These are phyloP conservation scores for Apogon talboti DNA, from an alignment of 2,797 vertebrate genomes.

Conservation along the genomic window DNA sequence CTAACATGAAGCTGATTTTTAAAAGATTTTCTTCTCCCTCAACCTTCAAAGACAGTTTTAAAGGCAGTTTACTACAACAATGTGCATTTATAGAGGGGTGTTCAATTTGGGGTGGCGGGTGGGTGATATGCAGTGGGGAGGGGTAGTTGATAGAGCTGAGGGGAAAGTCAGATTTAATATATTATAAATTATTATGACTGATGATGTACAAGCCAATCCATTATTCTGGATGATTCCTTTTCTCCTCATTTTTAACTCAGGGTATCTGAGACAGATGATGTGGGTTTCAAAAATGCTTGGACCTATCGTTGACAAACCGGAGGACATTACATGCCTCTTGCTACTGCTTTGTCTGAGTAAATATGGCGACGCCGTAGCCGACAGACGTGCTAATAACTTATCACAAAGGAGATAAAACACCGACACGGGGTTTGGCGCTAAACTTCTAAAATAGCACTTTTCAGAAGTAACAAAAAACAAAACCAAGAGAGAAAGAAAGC, in stretches of 20 bases:
- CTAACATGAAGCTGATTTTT: constrained; percentile 62
- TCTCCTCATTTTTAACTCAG: constrained; percentile 83
- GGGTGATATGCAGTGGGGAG: constrained; percentile 70
- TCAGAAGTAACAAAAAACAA: constrained; percentile 51
- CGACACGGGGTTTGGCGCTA: constrained; percentile 55
- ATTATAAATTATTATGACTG: constrained; percentile 82
- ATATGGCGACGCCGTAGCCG: constrained; percentile 51
- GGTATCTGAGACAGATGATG: constrained; percentile 82
- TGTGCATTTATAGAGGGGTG: constrained; percentile 77
- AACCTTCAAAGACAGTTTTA: constrained; percentile 66
- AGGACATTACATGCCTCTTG: constrained; percentile 46
- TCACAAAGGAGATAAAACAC: constrained; percentile 47
- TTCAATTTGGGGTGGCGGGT: constrained; percentile 55
- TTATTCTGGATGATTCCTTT: constrained; percentile 73
- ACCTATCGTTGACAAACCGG: constrained; percentile 74
- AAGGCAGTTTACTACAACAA: constrained; percentile 73
- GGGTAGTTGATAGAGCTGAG: constrained; percentile 59
- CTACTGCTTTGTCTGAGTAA: constrained; percentile 49
- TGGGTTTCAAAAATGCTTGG: constrained; percentile 72
- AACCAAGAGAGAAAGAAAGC: constrained; percentile 45
- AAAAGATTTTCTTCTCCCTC: constrained; percentile 53
- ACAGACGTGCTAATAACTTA: constrained; percentile 61
- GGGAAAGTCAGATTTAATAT: constrained; percentile 81
- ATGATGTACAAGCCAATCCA: constrained; percentile 78
- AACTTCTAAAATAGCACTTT: constrained; percentile 84